Conservation (phyloP, 2,888 invertebrate genomes). For the Orthosia gothica region DNA sequence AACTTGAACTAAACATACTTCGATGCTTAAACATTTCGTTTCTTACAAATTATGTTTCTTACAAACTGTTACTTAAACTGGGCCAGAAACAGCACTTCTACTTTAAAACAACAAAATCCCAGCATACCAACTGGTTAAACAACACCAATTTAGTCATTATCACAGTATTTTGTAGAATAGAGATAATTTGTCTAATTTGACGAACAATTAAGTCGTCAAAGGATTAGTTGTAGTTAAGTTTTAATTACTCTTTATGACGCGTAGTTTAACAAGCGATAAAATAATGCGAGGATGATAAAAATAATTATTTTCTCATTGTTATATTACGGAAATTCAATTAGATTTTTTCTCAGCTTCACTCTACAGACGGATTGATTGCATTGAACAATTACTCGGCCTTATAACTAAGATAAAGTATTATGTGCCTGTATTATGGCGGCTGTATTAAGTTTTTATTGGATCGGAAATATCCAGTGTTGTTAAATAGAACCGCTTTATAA, state of each 20-base stretch:
- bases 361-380: conserved; percentile 14
- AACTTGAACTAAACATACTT: not conserved
- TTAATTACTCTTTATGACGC: conserved; percentile 46
- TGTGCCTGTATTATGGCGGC: conserved; percentile 1
- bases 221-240: conserved; percentile 49
- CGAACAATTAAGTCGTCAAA: conserved; percentile 59
- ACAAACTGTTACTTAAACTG: not conserved
- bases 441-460: conserved; percentile 14
- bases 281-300: conserved; percentile 25
- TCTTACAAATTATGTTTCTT: not conserved
- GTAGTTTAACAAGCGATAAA: conserved; percentile 16
- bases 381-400: conserved; percentile 29
- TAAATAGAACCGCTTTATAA: conserved; percentile 24
- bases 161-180: conserved; percentile 64
- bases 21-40: not conserved
- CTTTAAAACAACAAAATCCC: conserved; percentile 27
- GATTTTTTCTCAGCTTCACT: conserved; percentile 12
- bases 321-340: conserved; percentile 32
- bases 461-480: conserved; percentile 24
- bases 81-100: not conserved
- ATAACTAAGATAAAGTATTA: conserved; percentile 25
- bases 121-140: conserved; percentile 55
- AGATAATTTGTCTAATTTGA: conserved; percentile 68
- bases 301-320: conserved; percentile 25
- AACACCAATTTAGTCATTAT: conserved; percentile 76